Percentiles rank a stretch among this genome's conserved stretches.
These are phyloP conservation scores for Takifugu flavidus DNA, from an alignment of 2,113 vertebrate species.

Conservation along the genomic window DNA sequence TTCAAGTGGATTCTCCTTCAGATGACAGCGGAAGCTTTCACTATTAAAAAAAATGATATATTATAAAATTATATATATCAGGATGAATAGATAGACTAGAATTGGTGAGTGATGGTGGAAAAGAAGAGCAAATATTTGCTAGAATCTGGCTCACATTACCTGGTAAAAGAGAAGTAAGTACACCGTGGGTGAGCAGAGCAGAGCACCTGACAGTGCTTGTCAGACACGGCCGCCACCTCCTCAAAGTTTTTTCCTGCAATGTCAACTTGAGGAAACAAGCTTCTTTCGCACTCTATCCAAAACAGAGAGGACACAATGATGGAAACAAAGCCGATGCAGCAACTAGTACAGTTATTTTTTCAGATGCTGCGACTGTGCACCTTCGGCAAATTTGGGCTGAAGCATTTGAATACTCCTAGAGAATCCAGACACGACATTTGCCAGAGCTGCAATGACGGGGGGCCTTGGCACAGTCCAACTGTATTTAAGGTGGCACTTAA, in stretches of 20 bases:
- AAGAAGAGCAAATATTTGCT: too few species aligned
- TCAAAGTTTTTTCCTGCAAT: slow-evolving; percentile 6
- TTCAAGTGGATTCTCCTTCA: slow-evolving; percentile 40
- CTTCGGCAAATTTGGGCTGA: background rate
- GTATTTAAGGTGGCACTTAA: slow-evolving; percentile 61
- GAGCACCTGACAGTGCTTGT: slow-evolving; percentile 55
- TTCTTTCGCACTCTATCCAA: slow-evolving; percentile 33
- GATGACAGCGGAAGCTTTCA: slow-evolving; percentile 11
- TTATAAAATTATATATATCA: background rate
- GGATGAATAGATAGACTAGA: background rate
- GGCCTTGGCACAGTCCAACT: slow-evolving; percentile 39
- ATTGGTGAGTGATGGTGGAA: too few species aligned
- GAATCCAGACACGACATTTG: slow-evolving; percentile 49
- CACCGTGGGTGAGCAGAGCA: slow-evolving; percentile 57
- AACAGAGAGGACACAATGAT: background rate
- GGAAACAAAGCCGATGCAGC: background rate
- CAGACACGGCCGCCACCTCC: slow-evolving; percentile 13
- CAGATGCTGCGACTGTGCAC: background rate
- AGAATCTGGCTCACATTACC: slow-evolving; percentile 8
- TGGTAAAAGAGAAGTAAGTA: slow-evolving; percentile 52
- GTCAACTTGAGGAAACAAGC: slow-evolving; percentile 32
- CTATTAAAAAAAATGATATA: slow-evolving; percentile 13
- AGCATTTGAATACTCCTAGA: slow-evolving; percentile 12
- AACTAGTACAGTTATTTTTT: rapidly evolving
- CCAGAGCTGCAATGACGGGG: slow-evolving; percentile 2